Conservation (phyloP, 2,888 invertebrate species). For the Philopedon plagiatum region DNA sequence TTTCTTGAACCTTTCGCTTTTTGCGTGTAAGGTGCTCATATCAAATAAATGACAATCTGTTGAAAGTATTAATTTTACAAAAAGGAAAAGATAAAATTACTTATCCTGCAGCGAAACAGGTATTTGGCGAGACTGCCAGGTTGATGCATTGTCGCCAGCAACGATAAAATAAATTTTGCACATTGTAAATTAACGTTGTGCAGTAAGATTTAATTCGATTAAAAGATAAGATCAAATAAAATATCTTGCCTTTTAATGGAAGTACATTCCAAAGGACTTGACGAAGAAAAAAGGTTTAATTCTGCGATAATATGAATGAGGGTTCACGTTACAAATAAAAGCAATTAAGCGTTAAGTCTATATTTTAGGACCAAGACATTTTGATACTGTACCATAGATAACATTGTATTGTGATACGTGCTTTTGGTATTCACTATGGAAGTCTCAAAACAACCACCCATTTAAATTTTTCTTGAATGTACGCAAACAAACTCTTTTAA, state of each 20-base stretch:
- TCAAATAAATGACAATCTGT: too few species aligned
- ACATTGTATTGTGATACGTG: too few species aligned
- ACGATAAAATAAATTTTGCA: constrained; percentile 41
- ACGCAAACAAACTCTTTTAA: too few species aligned
- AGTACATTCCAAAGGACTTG: constrained; percentile 34
- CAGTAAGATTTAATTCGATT: constrained; percentile 46
- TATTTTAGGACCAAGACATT: not conserved
- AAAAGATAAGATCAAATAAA: constrained; percentile 49
- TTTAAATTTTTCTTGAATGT: too few species aligned
- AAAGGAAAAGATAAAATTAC: constrained; percentile 17
- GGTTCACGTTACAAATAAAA: constrained; percentile 1
- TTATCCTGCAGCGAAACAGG: constrained; percentile 12
- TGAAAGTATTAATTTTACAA: constrained; percentile 5
- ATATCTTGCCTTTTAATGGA: constrained; percentile 43
- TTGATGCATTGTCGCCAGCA: constrained; percentile 31
- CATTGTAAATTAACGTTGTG: constrained; percentile 37
- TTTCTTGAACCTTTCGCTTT: too few species aligned
- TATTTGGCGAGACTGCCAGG: constrained; percentile 24
- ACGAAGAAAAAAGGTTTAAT: constrained; percentile 39
- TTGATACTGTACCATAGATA: constrained; percentile 3
- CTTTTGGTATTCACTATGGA: too few species aligned
- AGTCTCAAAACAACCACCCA: too few species aligned
- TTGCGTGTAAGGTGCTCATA: too few species aligned
- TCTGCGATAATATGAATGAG: constrained; percentile 32
- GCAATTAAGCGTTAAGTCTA: not conserved